Evolutionary conservation across 2,797 vertebrate genomes (phyloP).

Genomic region (Mormyrus proboscirostris): DNA sequence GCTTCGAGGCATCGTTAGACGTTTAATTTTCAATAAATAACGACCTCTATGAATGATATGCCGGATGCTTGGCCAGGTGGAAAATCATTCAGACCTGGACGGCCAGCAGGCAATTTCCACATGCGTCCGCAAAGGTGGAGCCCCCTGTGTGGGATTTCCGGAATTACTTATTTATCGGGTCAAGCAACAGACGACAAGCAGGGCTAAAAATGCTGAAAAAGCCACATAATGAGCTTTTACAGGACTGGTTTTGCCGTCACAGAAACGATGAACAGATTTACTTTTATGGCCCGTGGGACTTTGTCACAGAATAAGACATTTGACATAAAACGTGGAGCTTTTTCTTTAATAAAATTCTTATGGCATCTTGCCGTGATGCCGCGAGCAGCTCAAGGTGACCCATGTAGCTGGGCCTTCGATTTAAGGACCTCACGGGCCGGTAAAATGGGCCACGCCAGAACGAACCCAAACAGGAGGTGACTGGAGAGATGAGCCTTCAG

Average conservation of each 20-base stretch:
- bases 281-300: constrained; percentile 31
- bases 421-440: background rate
- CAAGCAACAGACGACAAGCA: background rate
- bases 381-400: constrained; percentile 27
- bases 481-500: background rate
- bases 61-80: constrained; percentile 49
- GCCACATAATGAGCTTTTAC: constrained; percentile 27
- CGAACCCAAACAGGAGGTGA: background rate
- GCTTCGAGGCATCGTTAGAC: constrained; percentile 49
- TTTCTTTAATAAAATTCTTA: background rate
- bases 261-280: constrained; percentile 35
- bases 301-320: constrained; percentile 16
- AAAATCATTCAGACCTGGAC: constrained; percentile 43
- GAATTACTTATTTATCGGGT: constrained; percentile 44
- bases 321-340: constrained; percentile 20
- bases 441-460: background rate
- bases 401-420: background rate
- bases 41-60: constrained; percentile 47
- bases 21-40: constrained; percentile 53
- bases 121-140: constrained; percentile 40
- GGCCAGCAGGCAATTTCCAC: constrained; percentile 46
- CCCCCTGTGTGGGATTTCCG: constrained; percentile 36
- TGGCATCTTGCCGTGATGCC: background rate
- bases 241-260: constrained; percentile 24
- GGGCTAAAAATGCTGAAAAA: constrained; percentile 19